Base-by-base conservation (phyloP, 2,888 invertebrate species). In the Dasypogon diadema region DNA sequence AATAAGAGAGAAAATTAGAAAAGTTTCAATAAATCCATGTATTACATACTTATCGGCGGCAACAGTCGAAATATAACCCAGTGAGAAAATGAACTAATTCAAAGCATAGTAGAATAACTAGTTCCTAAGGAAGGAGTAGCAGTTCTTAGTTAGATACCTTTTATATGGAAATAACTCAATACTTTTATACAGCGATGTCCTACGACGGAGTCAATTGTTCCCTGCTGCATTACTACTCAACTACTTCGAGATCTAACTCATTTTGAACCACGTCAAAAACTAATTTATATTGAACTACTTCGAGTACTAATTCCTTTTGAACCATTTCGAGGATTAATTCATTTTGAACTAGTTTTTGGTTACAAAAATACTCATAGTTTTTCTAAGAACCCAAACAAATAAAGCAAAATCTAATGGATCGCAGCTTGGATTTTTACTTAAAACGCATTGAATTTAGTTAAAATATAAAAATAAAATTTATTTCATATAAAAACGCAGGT, bases 121-220 rank as follows among this genome's bases (percentile, higher is more conserved):
- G 48, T 48, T 48, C 48, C 16, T 14, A 48, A 48, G 48, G 48
- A 6, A 6, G 48, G 48, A 48, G 48, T 48, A 48, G 48, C 12
- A 48, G 48, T 48, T 30, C 30, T 30, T 8, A 30, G 30, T 30
- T 30, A 8, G 30, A 30, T 30, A 30, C 30, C 30, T 30, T 30
- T 5, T 5, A 30, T 30, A 30, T 30, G 30, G 8, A 30, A 30
- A 30, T 8, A 56, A 56, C 56, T 56, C 22, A 56, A 10, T 56
- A 56, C 56, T 56, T 56, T 56, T 22, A 24, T n/a, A 56, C n/a
- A 24, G 56, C 22, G 56, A 22, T 22, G 56, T 56, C 54, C n/a
- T 54, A 8, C 16, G 54, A n/a, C n/a, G n/a, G 12, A 12, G 48
- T 48, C 48, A 48, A 48, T 48, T 48, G 48, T 48, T 2, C 48